Evolutionary conservation across 2,888 invertebrate species (phyloP).

Genomic region (Xylocampa areola): DNA sequence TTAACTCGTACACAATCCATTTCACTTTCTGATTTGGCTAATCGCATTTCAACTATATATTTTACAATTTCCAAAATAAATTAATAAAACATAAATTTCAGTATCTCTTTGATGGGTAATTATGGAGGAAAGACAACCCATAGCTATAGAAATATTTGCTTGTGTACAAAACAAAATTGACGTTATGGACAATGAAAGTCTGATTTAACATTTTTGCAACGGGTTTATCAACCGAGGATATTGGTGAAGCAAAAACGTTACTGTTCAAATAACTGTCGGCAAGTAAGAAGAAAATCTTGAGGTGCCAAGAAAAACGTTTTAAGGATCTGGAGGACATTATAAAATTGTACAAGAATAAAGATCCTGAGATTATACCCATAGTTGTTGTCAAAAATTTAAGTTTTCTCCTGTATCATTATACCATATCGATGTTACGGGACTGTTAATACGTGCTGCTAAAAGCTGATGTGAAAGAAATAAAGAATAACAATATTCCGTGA

Average conservation of each 20-base stretch:
- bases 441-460: background rate
- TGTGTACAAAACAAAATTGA: too few relatives aligned
- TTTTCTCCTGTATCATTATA: background rate
- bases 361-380: background rate
- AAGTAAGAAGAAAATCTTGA: background rate
- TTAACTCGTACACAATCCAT: too few relatives aligned
- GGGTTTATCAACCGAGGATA: background rate
- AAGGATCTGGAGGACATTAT: background rate
- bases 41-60: too few relatives aligned
- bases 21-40: too few relatives aligned
- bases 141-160: too few relatives aligned
- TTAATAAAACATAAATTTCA: too few relatives aligned
- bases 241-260: slow-evolving; percentile 1
- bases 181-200: too few relatives aligned
- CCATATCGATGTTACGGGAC: background rate
- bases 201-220: background rate
- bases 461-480: background rate
- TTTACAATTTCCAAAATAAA: too few relatives aligned
- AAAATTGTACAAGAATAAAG: background rate
- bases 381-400: background rate
- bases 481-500: background rate
- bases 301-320: background rate
- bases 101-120: too few relatives aligned
- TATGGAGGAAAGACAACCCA: too few relatives aligned
- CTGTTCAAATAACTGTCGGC: background rate